These are phyloP conservation scores for Chrysocyon brachyurus DNA, from an alignment of 2,797 vertebrate genomes.

Conservation along the genomic window DNA sequence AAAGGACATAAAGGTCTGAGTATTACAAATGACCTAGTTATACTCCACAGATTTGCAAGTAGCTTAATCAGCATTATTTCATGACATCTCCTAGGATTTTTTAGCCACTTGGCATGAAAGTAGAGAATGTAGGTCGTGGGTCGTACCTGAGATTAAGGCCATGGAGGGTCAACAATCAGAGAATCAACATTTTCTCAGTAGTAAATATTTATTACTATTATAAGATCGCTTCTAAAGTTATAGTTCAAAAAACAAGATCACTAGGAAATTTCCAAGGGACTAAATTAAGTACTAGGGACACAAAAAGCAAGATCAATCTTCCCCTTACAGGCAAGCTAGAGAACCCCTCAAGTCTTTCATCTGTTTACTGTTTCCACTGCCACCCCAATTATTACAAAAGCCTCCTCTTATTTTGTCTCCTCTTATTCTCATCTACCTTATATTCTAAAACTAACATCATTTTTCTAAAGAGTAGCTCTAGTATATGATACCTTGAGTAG, in stretches of 20 bases:
- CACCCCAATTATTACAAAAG: not conserved
- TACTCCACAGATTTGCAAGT: not conserved
- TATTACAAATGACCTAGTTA: not conserved
- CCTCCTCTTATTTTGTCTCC: not conserved
- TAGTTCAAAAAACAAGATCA: not conserved
- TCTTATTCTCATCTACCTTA: not conserved
- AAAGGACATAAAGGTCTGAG: not conserved
- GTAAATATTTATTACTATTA: not conserved
- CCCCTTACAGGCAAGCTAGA: no score
- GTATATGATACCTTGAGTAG: not conserved
- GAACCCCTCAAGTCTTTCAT: not conserved
- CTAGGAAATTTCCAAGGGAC: not conserved
- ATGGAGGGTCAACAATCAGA: not conserved
- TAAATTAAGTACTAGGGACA: not conserved
- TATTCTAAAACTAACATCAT: not conserved
- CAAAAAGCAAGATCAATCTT: not conserved
- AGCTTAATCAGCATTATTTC: not conserved
- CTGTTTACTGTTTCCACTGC: not conserved
- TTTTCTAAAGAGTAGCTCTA: not conserved
- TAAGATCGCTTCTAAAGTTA: constrained; percentile 51
- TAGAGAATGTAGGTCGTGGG: not conserved
- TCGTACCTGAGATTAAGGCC: not conserved
- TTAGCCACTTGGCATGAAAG: not conserved
- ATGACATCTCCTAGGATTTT: not conserved
- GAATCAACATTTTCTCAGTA: not conserved